Evolutionary conservation across 2,888 invertebrate species (phyloP).

Genomic region (Hanleya hanleyi): DNA sequence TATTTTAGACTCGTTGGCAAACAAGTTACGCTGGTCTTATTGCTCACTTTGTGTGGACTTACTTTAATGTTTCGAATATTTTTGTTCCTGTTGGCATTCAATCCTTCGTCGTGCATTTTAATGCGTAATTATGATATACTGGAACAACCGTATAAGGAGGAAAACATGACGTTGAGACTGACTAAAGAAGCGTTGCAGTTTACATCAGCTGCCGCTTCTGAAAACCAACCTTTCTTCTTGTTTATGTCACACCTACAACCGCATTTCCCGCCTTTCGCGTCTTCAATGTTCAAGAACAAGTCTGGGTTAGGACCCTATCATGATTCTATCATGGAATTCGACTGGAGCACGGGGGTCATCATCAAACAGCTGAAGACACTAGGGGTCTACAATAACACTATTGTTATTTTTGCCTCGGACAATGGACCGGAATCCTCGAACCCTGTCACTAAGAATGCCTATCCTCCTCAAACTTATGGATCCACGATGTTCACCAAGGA

Average conservation of each 20-base stretch:
- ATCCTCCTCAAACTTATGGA: not conserved
- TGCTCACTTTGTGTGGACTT: constrained; percentile 17
- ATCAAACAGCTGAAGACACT: constrained; percentile 16
- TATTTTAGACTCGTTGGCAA: not conserved
- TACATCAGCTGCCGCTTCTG: constrained; percentile 14
- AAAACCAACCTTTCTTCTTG: constrained; percentile 22
- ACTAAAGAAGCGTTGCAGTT: constrained; percentile 22
- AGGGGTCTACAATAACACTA: constrained; percentile 26
- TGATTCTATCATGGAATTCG: constrained; percentile 32
- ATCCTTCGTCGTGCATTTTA: constrained; percentile 22
- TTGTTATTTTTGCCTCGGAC: constrained; percentile 31
- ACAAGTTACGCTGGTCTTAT: constrained; percentile 5
- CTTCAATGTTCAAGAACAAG: constrained; percentile 20
- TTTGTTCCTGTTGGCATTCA: constrained; percentile 10
- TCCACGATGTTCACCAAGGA: not conserved
- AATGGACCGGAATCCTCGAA: constrained; percentile 27
- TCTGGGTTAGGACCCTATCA: constrained; percentile 23
- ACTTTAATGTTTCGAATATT: not conserved
- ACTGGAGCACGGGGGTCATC: constrained; percentile 34
- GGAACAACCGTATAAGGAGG: constrained; percentile 31
- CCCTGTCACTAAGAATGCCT: not conserved
- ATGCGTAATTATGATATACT: constrained; percentile 27
- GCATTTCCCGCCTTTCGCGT: constrained; percentile 19
- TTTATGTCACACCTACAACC: constrained; percentile 29
- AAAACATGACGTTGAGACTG: constrained; percentile 19